Base-by-base conservation (phyloP, 2,797 vertebrate genomes). In the Chrosomus eos region DNA sequence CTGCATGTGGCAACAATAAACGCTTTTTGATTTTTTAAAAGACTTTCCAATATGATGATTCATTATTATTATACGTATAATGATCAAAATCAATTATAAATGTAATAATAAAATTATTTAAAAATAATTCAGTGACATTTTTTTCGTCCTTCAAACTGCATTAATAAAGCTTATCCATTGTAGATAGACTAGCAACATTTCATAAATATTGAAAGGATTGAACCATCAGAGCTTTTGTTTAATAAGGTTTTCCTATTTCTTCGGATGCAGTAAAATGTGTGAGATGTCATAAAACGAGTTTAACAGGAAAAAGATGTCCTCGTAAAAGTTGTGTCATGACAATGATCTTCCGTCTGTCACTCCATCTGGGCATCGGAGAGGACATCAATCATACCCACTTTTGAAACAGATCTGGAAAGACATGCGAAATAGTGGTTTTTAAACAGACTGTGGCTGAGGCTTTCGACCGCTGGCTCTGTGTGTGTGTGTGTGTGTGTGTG, bases 251-350 rank as follows among this genome's bases (percentile, higher is more conserved):
- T 62, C 13, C 77, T 85, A 79, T 84, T 86, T 86, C 55, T 78
- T 43, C n/a, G 62, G 43, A 73, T 83, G 82, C 64, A 81, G 67
- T 66, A 51, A 85, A 87, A 55, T 38, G 71, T 83, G 77, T 28
- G 40, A 85, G 80, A 66, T 71, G 62, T 73, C 58, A 73, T 40
- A 72, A 60, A 62, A 58, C 7, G n/a, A 70, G 75, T 45, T 51
- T 86, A 83, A 87, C 43, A 60, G 81, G 82, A 81, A 84, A 86
- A 91, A 85, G 48, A 77, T 80, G 68, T 84, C 72, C 81, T 74
- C 33, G 36, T 86, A 80, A 87, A 83, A 80, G 86, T 83, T 82
- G 58, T 64, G 76, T 62, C 74, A 70, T 89, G 79, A 86, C 79
- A 64, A 83, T 81, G 40, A 85, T 81, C 77, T 80, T 85, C 51